Evolutionary conservation across 92 coral and sea anemone genomes (phyloP).

Genomic region (Paramuricea clavata): DNA sequence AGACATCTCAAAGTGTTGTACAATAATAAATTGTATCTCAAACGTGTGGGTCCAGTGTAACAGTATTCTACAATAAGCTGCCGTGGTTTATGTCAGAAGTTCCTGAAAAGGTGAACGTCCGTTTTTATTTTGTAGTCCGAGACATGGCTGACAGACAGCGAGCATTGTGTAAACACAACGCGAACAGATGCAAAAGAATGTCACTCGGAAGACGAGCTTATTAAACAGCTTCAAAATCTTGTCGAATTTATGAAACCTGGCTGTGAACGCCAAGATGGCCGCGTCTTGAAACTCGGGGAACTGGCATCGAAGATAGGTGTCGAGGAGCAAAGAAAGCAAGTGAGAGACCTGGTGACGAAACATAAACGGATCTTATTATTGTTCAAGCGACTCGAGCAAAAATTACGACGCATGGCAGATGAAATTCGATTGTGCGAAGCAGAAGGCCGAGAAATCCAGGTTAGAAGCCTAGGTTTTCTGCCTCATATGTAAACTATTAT

Average conservation of each 20-base stretch:
- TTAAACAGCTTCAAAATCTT: conserved; percentile 82
- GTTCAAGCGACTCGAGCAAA: conserved; percentile 94
- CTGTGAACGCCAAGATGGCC: conserved; percentile 86
- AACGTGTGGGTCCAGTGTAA: conserved; percentile 12
- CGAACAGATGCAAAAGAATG: conserved; percentile 86
- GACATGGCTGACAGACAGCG: conserved; percentile 97
- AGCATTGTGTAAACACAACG: conserved; percentile 89
- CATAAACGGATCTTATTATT: conserved; percentile 80
- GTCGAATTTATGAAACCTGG: conserved; percentile 97
- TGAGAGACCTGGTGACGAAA: conserved; percentile 82
- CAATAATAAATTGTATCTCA: no score
- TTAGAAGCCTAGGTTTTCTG: not conserved
- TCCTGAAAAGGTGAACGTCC: no score
- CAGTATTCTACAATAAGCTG: no score
- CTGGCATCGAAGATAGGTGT: conserved; percentile 89
- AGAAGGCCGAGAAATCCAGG: conserved; percentile 39
- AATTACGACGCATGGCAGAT: conserved; percentile 86
- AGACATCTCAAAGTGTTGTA: no score
- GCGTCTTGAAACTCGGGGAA: conserved; percentile 89
- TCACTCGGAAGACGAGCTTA: conserved; percentile 89
- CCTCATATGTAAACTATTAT: not conserved
- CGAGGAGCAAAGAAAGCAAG: conserved; percentile 82
- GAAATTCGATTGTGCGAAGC: conserved; percentile 72
- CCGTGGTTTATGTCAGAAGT: no score
- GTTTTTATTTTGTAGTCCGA: conserved; percentile 66